These are phyloP conservation scores for Odontamblyopus rebecca DNA, from an alignment of 2,797 vertebrate genomes.

Conservation along the genomic window DNA sequence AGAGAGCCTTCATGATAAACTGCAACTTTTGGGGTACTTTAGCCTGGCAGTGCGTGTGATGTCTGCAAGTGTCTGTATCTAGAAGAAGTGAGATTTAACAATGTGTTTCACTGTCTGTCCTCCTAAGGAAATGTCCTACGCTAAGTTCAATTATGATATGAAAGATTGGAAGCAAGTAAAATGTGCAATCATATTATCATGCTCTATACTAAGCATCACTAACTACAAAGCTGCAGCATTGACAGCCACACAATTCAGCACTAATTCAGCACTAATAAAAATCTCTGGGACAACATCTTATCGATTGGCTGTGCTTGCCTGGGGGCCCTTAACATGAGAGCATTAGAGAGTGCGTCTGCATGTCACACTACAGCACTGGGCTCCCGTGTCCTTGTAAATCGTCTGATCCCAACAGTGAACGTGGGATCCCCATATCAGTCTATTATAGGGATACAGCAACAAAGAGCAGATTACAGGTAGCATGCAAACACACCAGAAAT, in stretches of 20 bases:
- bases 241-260: slow-evolving; percentile 68
- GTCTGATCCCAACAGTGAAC: slow-evolving; percentile 48
- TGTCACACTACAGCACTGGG: slow-evolving; percentile 53
- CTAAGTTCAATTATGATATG: slow-evolving; percentile 44
- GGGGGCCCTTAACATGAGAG: slow-evolving; percentile 53
- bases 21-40: slow-evolving; percentile 49
- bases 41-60: slow-evolving; percentile 28
- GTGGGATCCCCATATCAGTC: slow-evolving; percentile 35
- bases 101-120: slow-evolving; percentile 11
- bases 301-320: slow-evolving; percentile 52
- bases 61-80: slow-evolving; percentile 18
- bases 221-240: slow-evolving; percentile 54
- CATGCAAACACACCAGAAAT: slow-evolving; percentile 35
- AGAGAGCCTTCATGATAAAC: slow-evolving; percentile 50
- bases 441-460: slow-evolving; percentile 27
- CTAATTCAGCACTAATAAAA: slow-evolving; percentile 66
- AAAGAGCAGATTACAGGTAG: slow-evolving; percentile 45
- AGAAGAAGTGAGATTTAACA: slow-evolving; percentile 22
- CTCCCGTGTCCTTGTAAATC: slow-evolving; percentile 71
- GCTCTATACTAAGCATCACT: slow-evolving; percentile 41
- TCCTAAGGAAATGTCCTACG: neutral
- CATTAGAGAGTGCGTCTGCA: slow-evolving; percentile 47
- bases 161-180: slow-evolving; percentile 44
- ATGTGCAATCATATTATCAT: slow-evolving; percentile 27
- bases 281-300: slow-evolving; percentile 62